These are phyloP conservation scores for Callospermophilus lateralis DNA, from an alignment of 2,113 vertebrate genomes.

Conservation along the genomic window DNA sequence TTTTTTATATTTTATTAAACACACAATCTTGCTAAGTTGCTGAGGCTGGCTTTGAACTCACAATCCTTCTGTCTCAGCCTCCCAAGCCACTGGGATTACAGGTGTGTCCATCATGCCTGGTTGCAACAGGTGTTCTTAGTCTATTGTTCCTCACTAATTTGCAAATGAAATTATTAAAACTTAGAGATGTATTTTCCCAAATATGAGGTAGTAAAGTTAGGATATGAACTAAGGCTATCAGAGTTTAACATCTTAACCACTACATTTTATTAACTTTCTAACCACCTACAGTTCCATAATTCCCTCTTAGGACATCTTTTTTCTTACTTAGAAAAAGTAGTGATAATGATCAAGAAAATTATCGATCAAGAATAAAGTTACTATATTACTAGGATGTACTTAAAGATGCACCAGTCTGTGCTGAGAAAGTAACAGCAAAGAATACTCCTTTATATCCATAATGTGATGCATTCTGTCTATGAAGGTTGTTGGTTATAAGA, in stretches of 20 bases:
- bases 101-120: no score
- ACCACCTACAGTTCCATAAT: background rate
- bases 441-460: background rate
- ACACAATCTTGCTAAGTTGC: no score
- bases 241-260: background rate
- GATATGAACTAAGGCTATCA: background rate
- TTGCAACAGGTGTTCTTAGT: background rate
- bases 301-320: background rate
- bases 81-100: no score
- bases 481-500: background rate
- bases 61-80: no score
- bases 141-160: background rate
- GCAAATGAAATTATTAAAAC: background rate
- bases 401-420: background rate
- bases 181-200: background rate
- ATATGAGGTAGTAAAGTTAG: background rate
- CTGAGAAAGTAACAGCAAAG: background rate
- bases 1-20: no score
- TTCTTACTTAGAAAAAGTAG: background rate
- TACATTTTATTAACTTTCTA: background rate
- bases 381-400: background rate
- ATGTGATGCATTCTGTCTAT: background rate
- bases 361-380: background rate
- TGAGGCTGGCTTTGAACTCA: no score
- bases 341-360: background rate